Conservation (phyloP, 2,113 vertebrate species). For the Varanus komodoensis region DNA sequence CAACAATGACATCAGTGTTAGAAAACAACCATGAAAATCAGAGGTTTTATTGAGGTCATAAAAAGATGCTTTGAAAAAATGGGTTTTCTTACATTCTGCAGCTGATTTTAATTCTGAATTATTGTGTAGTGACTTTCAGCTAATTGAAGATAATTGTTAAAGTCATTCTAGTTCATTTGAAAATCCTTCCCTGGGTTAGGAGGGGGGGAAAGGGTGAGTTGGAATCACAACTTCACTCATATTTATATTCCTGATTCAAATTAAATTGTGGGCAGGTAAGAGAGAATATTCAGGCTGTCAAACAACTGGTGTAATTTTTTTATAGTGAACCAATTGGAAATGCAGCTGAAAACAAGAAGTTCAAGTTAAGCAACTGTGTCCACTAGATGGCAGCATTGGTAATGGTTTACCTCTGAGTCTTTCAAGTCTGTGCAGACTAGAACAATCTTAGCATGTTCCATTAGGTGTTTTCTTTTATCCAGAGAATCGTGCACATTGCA, state of each 20-base stretch:
- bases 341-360: not conserved
- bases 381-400: not conserved
- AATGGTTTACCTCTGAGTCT: not conserved
- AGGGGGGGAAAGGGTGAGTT: not conserved
- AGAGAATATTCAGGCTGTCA: not conserved
- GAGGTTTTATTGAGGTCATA: not conserved
- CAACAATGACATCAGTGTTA: not conserved
- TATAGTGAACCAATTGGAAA: not conserved
- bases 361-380: not conserved
- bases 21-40: not conserved
- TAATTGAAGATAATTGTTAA: slow-evolving; percentile 16
- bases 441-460: too few relatives aligned
- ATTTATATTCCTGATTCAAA: not conserved
- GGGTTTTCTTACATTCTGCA: slow-evolving; percentile 11
- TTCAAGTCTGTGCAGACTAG: not conserved
- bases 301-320: not conserved
- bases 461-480: too few relatives aligned
- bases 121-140: not conserved
- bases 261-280: not conserved
- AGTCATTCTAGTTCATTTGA: not conserved
- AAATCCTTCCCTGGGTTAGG: not conserved
- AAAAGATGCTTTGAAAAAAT: not conserved
- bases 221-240: not conserved
- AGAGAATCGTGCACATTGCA: too few relatives aligned
- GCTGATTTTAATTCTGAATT: slow-evolving; percentile 37